Conservation (phyloP, 2,888 invertebrate species). For the Chirona hameri region DNA sequence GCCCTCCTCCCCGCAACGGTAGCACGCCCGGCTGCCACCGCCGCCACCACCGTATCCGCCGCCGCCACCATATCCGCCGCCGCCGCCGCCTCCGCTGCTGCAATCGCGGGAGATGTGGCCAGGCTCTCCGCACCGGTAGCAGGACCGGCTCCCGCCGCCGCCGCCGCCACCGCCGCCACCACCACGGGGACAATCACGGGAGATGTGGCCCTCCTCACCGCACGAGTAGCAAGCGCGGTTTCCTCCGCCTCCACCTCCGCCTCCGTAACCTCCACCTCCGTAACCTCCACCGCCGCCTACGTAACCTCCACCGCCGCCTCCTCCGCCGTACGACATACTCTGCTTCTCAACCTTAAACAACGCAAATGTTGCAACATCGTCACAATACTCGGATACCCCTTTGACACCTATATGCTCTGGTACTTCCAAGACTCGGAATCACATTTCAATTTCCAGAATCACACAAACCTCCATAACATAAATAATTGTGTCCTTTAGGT, state of each 20-base stretch:
- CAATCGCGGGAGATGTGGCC: conserved; percentile 9
- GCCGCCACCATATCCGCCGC: not conserved
- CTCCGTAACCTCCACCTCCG: not conserved
- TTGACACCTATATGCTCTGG: no score
- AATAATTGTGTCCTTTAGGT: no score
- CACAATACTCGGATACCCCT: not conserved
- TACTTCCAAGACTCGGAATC: no score
- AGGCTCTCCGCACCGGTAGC: not conserved
- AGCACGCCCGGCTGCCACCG: conserved; percentile 7
- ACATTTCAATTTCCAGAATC: no score
- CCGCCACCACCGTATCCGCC: not conserved
- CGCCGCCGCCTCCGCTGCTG: not conserved
- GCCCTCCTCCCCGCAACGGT: not conserved
- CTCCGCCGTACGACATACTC: conserved; percentile 23
- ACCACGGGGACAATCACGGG: no score
- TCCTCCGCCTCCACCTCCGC: not conserved
- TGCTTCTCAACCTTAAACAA: conserved; percentile 24
- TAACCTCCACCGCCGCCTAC: not conserved
- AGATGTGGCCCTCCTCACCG: no score
- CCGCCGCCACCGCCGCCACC: not conserved
- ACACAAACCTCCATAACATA: no score
- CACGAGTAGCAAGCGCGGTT: no score
- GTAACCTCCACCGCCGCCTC: not conserved
- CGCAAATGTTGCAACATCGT: not conserved
- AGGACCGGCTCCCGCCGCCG: not conserved